Evolutionary conservation across 2,888 invertebrate species (phyloP), one percentile per base, ranked within the genome.

Genomic region (Drosophila quinaria): DNA sequence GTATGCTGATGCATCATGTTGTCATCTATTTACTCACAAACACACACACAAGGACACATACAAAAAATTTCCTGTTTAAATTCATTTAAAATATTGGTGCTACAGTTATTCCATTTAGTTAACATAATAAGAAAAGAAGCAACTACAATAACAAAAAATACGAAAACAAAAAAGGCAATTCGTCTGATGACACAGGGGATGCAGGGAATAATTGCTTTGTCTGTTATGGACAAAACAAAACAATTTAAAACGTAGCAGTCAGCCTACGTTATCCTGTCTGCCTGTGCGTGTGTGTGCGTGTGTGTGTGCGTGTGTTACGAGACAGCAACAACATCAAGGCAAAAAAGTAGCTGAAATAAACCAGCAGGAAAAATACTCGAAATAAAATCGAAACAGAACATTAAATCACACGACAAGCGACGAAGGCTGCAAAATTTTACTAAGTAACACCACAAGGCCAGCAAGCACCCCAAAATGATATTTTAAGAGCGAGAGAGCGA

Each of bases 201-300:
- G 89, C 90, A 87, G 49, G 55, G 46, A 65, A 90, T 87, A 86
- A 81, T 87, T 85, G 87, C 82, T 88, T 89, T 90, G 80, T 81
- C 85, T 88, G 78, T 80, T 90, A 90, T 90, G 89, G 90, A 90
- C 86, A 88, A 87, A 81, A 82, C 89, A 83, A 90, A 81, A 81
- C 84, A 80, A 70, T 74, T 69, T 80, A 64, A 63, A 55, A 75
- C 78, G 78, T 74, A 76, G 75, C 74, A 56, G 62, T 19, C 50
- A 47, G 65, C 29, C 49, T 50, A 61, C 37, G n/a, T n/a, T 41
- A 10, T 41, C 41, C 41, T 17, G 17, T 17, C 17, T 41, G 17
- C 41, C 13, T n/a, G 37, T 37, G 37, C 2, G 8, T 37, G 37
- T 31, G 62, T 42, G 29, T 31, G 62, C 39, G 29, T 11, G 61